Conservation (phyloP, 2,113 vertebrate genomes). For the Solenodon paradoxus region DNA sequence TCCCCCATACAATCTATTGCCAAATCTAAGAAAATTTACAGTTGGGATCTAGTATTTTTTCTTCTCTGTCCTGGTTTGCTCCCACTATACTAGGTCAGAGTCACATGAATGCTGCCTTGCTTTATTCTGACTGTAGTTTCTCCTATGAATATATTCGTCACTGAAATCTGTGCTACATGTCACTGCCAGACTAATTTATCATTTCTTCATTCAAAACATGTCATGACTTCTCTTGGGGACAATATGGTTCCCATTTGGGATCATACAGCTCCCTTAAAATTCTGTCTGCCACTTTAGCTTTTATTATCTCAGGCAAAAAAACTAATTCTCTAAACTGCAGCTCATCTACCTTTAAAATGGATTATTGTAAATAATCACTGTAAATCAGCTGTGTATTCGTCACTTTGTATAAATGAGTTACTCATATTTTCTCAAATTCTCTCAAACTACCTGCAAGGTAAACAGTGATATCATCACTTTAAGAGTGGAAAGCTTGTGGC, state of each 20-base stretch:
- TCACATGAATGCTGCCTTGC: background rate
- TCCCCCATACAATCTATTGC: background rate
- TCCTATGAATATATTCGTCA: background rate
- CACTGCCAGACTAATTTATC: background rate
- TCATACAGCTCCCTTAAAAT: background rate
- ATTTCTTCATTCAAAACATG: background rate
- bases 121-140: background rate
- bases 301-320: background rate
- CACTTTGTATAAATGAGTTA: background rate
- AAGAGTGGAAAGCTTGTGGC: background rate
- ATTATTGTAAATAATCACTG: background rate
- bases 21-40: background rate
- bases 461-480: background rate
- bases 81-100: background rate
- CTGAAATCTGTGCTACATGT: background rate
- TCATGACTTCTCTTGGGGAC: background rate
- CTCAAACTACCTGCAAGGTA: background rate
- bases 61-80: background rate
- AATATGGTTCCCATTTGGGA: background rate
- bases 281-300: background rate
- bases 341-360: background rate
- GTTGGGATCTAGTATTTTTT: background rate
- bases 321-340: background rate
- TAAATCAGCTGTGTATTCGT: background rate
- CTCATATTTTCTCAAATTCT: background rate